Evolutionary conservation across 2,888 invertebrate genomes (phyloP), one percentile per base, ranked within the genome.

Genomic region (Liopterus haemorrhoidalis): DNA sequence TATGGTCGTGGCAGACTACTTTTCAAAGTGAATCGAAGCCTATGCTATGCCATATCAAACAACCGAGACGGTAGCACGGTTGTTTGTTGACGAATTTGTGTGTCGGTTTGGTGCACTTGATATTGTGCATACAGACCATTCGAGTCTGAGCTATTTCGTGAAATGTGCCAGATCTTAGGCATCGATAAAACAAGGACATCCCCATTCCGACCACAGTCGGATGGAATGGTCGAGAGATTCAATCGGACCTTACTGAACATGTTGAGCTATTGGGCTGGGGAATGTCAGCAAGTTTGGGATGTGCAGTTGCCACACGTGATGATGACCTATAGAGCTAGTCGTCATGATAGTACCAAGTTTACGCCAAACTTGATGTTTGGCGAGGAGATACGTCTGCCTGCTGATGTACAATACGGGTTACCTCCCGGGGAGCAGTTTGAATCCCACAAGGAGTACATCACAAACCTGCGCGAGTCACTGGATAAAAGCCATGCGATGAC

Each of bases 1-100:
- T 3, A 20, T 40, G 31, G 40, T 40, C 2, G 21, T 40, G 9
- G 27, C 18, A 32, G 49, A 49, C 15, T 48, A 46, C n/a, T 48
- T 52, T 21, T 48, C 41, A 6, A 49, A 51, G 22, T 53, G 51
- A 48, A 38, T 40, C 3, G 51, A 53, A 28, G 48, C 41, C 3
- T 49, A 43, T 15, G 47, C 60, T 1, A n/a, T 60, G 1, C 52
- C 42, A 4, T 20, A 35, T n/a, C 30, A 40, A 30, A 30, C 48
- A 20, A 51, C 62, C 1, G 44, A 47, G 5, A 58, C 59, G 0
- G 51, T 61, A 6, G 59, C 60, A 0, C 19, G 18, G n/a, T 14
- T 15, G 5, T 43, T 57, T 8, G 51, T 55, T 1, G 31, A 39
- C 6, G 19, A 54, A 14, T 33, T 55, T 5, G 16, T 55, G n/a